Conservation (phyloP, 2,888 invertebrate genomes). For the Bellardia bayeri region DNA sequence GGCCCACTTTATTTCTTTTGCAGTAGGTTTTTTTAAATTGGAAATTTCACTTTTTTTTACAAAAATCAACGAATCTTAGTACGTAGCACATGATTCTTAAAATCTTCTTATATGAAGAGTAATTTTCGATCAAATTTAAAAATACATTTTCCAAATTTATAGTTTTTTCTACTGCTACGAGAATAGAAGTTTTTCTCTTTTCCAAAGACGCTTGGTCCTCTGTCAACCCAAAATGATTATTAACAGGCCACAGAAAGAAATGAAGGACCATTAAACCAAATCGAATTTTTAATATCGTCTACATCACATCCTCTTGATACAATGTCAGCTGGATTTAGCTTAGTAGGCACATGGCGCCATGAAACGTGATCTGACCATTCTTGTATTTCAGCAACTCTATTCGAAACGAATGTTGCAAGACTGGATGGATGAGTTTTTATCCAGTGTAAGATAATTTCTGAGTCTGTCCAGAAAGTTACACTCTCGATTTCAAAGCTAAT, state of each 20-base stretch:
- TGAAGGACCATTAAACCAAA: neutral
- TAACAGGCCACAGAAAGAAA: neutral
- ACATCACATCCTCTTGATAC: constrained; percentile 15
- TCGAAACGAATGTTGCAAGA: constrained; percentile 36
- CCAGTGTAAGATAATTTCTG: constrained; percentile 44
- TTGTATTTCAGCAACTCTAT: constrained; percentile 50
- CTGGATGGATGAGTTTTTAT: constrained; percentile 45
- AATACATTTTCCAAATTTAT: neutral
- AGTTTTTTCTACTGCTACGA: neutral
- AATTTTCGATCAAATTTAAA: neutral
- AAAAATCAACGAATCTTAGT: neutral
- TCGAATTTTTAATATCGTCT: neutral
- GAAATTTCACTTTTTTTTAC: neutral
- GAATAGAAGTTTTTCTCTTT: neutral
- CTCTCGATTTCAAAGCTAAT: constrained; percentile 20
- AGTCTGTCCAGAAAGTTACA: constrained; percentile 48
- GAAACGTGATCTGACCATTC: neutral
- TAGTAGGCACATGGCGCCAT: constrained; percentile 21
- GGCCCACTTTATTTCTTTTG: neutral
- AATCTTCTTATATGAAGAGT: neutral
- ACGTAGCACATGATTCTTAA: neutral
- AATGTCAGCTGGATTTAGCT: constrained; percentile 9
- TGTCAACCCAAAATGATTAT: neutral
- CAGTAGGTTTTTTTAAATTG: neutral
- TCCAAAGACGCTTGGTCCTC: neutral